A percentile compares a stretch with the other conserved stretches of the same genome.
Evolutionary conservation across 2,113 vertebrate species (phyloP).

Genomic region (Phyllostomus hastatus): DNA sequence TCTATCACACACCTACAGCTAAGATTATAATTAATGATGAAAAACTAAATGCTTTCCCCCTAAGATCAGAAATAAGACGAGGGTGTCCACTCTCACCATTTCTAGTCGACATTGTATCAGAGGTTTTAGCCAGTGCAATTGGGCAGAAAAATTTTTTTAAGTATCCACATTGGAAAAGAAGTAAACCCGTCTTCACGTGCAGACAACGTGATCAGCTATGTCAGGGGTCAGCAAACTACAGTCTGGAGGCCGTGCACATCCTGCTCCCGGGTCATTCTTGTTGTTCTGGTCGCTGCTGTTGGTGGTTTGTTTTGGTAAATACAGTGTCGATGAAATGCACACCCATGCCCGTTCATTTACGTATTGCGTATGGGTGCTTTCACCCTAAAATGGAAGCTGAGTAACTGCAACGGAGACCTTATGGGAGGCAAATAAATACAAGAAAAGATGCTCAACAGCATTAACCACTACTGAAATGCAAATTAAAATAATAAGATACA

Average conservation of each 20-base stretch:
- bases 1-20: background rate
- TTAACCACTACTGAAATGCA: background rate
- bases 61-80: too few species aligned
- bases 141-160: background rate
- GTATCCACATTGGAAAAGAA: background rate
- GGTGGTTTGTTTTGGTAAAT: background rate
- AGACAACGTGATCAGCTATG: background rate
- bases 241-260: background rate
- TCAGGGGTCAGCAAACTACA: background rate
- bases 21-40: background rate
- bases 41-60: background rate
- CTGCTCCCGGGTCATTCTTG: background rate
- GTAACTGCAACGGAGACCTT: background rate
- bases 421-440: background rate
- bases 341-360: background rate
- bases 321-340: background rate
- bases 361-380: background rate
- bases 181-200: background rate
- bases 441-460: background rate
- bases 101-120: background rate
- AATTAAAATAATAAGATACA: background rate
- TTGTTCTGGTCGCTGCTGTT: background rate
- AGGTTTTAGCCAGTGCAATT: background rate
- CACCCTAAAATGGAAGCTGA: background rate
- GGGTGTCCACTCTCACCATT: background rate